These are phyloP conservation scores for Serranus cabrilla DNA, from an alignment of 2,797 vertebrate species.

Conservation along the genomic window DNA sequence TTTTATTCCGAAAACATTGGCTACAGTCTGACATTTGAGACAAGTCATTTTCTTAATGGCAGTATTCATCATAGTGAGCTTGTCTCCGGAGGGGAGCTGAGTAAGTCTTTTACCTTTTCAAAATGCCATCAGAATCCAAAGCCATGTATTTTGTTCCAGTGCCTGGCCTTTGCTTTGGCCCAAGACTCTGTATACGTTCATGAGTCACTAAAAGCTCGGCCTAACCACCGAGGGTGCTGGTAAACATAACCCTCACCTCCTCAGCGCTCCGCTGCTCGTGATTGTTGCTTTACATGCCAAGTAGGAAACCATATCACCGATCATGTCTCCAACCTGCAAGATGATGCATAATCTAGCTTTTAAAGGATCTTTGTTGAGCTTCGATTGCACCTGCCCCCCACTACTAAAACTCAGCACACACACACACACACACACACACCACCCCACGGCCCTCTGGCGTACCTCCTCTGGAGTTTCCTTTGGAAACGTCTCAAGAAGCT, in stretches of 20 bases:
- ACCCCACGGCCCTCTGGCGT: constrained; percentile 30
- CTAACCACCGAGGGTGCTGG: constrained; percentile 44
- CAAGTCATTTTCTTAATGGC: constrained; percentile 81
- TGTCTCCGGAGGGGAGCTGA: constrained; percentile 49
- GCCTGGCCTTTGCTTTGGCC: constrained; percentile 47
- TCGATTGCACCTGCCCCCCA: constrained; percentile 54
- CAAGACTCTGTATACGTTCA: constrained; percentile 39
- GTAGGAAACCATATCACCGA: constrained; percentile 36
- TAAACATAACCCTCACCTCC: constrained; percentile 58
- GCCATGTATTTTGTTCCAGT: constrained; percentile 36
- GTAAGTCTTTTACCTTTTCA: constrained; percentile 67
- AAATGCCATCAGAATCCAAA: constrained; percentile 68
- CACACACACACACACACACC: constrained; percentile 15
- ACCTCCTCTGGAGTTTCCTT: constrained; percentile 60
- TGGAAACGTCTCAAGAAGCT: constrained; percentile 57
- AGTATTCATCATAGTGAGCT: constrained; percentile 73
- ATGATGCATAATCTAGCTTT: constrained; percentile 30
- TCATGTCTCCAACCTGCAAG: constrained; percentile 24
- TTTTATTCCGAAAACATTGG: constrained; percentile 75
- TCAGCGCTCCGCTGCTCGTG: constrained; percentile 31
- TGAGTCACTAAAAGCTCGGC: constrained; percentile 50
- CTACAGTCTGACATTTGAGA: constrained; percentile 78
- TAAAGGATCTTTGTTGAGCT: constrained; percentile 49
- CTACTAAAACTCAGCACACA: constrained; percentile 37
- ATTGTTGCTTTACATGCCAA: constrained; percentile 42